phyloP scores from a whole-genome alignment of 1,140 invertebrate species.

The Wiebesia pumilae region DNA sequence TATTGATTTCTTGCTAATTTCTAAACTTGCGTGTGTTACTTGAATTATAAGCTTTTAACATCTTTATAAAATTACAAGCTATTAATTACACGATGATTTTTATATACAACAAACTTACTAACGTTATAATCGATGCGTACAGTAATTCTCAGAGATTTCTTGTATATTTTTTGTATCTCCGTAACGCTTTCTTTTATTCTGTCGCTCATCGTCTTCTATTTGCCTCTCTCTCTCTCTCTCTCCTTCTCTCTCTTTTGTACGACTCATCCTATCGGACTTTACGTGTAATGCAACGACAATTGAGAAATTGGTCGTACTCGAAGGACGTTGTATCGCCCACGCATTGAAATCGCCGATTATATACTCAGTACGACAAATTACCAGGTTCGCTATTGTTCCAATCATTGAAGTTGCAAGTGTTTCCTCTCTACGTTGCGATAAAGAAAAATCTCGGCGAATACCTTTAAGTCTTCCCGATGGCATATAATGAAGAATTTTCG shows the following conservation, averaged over 20 bases:
- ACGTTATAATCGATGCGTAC: background rate
- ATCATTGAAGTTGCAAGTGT: background rate
- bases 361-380: background rate
- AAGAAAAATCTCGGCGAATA: background rate
- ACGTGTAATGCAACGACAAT: background rate
- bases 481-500: background rate
- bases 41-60: background rate
- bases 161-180: background rate
- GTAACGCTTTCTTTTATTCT: background rate
- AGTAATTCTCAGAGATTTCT: background rate
- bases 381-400: background rate
- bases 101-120: background rate
- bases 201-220: background rate
- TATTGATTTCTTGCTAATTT: background rate
- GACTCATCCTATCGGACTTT: background rate
- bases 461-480: background rate
- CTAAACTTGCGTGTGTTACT: background rate
- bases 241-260: background rate
- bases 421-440: background rate
- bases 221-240: background rate
- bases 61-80: background rate
- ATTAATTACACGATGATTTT: background rate
- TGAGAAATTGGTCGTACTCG: background rate
- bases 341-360: slow-evolving; percentile 14
- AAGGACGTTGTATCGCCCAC: background rate